These are phyloP conservation scores for Hormaphis cornu DNA, from an alignment of 1,140 invertebrate genomes.

Conservation along the genomic window DNA sequence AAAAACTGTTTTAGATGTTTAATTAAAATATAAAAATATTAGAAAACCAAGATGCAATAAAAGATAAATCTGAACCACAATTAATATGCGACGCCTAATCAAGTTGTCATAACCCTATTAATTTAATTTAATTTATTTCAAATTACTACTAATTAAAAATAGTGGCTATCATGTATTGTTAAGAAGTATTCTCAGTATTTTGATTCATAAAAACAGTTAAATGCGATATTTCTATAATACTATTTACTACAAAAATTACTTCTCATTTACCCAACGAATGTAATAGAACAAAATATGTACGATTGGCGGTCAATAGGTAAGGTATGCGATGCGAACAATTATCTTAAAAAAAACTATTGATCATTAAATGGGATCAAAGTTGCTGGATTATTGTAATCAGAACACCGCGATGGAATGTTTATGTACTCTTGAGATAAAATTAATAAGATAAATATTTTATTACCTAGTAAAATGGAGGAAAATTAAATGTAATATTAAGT, in stretches of 20 bases:
- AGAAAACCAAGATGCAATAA: too few species aligned
- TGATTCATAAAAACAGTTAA: neutral
- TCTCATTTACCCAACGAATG: neutral
- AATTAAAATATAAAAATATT: too few species aligned
- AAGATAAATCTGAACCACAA: too few species aligned
- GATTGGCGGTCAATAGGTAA: neutral
- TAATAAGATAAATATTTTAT: too few species aligned
- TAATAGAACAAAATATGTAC: neutral
- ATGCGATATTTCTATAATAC: neutral
- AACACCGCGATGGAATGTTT: slow-evolving; percentile 17
- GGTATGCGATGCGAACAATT: neutral
- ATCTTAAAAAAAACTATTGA: neutral
- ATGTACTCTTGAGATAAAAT: too few species aligned
- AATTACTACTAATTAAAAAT: neutral
- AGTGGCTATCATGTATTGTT: neutral
- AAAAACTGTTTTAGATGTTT: too few species aligned
- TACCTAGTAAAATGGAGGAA: too few species aligned
- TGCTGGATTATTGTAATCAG: neutral
- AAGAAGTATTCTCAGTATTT: too few species aligned
- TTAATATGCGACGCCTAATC: too few species aligned
- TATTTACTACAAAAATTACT: neutral
- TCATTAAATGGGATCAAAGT: slow-evolving; percentile 19
- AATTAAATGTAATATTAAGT: too few species aligned
- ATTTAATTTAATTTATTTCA: too few species aligned
- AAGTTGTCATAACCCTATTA: too few species aligned